A percentile compares a stretch with the other conserved stretches of the same genome.
These are phyloP conservation scores for Drosophila histrio DNA, from an alignment of 2,888 invertebrate species.

Conservation along the genomic window DNA sequence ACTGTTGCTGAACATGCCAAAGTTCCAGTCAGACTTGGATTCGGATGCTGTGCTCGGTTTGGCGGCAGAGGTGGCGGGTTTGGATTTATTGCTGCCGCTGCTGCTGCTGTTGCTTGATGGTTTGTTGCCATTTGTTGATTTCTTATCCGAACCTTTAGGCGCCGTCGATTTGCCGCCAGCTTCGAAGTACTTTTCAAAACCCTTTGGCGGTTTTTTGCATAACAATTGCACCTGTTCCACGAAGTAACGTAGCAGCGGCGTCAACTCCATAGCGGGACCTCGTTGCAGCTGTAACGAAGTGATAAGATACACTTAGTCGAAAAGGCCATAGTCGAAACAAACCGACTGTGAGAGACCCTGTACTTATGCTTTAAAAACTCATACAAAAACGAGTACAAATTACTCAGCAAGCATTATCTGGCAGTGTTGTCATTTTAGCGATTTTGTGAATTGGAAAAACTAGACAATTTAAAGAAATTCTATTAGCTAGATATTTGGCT, in stretches of 20 bases:
- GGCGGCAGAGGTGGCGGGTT: slow-evolving; percentile 75
- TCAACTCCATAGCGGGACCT: slow-evolving; percentile 53
- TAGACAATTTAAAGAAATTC: too few species aligned
- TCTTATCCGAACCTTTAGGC: slow-evolving; percentile 31
- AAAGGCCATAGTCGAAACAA: too few species aligned
- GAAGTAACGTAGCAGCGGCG: slow-evolving; percentile 74
- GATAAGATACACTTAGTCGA: too few species aligned
- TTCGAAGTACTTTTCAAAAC: slow-evolving; percentile 96
- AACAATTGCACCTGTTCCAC: slow-evolving; percentile 84
- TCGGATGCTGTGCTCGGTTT: slow-evolving; percentile 73
- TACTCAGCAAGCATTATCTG: too few species aligned
- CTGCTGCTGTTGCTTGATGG: slow-evolving; percentile 60
- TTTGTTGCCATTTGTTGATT: slow-evolving; percentile 30
- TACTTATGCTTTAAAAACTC: too few species aligned
- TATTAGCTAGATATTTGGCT: too few species aligned
- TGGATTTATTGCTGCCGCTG: slow-evolving; percentile 54
- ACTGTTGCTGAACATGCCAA: slow-evolving; percentile 86
- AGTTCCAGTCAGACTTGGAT: slow-evolving; percentile 86
- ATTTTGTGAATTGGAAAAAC: too few species aligned
- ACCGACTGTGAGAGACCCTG: too few species aligned
- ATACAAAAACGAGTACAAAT: too few species aligned
- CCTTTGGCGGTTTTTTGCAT: slow-evolving; percentile 94
- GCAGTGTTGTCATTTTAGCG: too few species aligned
- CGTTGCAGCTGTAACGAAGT: slow-evolving; percentile 46
- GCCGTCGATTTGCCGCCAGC: slow-evolving; percentile 84